Evolutionary conservation across 2,888 invertebrate genomes (phyloP).

Genomic region (Heliconius charithonia): DNA sequence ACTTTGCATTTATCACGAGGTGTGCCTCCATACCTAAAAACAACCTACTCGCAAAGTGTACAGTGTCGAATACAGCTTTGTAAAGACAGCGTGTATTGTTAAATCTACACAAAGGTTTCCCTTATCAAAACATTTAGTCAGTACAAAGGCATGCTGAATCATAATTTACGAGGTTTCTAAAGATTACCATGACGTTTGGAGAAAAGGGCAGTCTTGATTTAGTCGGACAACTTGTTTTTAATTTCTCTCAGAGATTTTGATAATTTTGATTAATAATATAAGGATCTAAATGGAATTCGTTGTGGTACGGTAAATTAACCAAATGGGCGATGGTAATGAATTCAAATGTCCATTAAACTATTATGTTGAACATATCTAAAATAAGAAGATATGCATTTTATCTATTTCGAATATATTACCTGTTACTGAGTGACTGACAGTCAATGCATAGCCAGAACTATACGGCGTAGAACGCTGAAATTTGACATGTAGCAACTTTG

Average conservation of each 20-base stretch:
- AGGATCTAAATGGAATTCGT: not conserved
- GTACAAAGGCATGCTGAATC: conserved; percentile 42
- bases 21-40: conserved; percentile 7
- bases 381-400: too few species aligned
- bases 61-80: conserved; percentile 10
- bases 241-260: not conserved
- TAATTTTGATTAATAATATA: not conserved
- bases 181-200: conserved; percentile 23
- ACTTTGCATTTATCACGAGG: not conserved
- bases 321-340: not conserved
- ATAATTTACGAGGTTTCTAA: conserved; percentile 27
- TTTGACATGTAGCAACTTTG: too few species aligned
- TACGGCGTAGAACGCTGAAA: too few species aligned
- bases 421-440: too few species aligned
- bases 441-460: too few species aligned
- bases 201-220: conserved; percentile 23
- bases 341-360: too few species aligned
- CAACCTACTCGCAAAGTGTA: not conserved
- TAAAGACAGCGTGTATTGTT: conserved; percentile 25
- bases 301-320: not conserved
- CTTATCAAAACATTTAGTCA: conserved; percentile 41
- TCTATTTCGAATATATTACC: too few species aligned
- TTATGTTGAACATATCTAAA: too few species aligned
- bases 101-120: conserved; percentile 36
- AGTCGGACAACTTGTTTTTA: not conserved